phyloP scores from a whole-genome alignment of 2,888 invertebrate genomes.

The Cyrtodaria siliqua region DNA sequence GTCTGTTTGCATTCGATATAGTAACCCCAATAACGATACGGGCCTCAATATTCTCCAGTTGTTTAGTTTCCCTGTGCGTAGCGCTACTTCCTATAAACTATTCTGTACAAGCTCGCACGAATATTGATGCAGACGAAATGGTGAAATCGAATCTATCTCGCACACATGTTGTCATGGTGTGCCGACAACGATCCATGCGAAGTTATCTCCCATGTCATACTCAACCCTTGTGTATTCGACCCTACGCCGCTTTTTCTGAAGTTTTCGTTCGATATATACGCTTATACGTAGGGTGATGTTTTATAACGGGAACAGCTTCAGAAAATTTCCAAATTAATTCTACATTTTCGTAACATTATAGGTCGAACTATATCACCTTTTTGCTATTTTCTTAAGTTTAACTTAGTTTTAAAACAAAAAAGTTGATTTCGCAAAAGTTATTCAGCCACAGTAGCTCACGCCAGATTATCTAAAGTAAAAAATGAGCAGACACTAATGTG shows the following conservation, averaged over 20 bases:
- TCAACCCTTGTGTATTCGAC: slow-evolving; percentile 55
- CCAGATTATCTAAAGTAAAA: slow-evolving; percentile 67
- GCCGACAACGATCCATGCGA: slow-evolving; percentile 52
- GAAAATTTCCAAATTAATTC: slow-evolving; percentile 35
- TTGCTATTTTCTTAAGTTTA: slow-evolving; percentile 2
- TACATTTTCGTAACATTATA: slow-evolving; percentile 41
- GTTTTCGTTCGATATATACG: slow-evolving; percentile 49
- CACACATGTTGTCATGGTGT: slow-evolving; percentile 56
- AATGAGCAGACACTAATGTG: slow-evolving; percentile 79
- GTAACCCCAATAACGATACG: no score
- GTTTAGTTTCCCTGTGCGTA: background rate
- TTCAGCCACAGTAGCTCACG: slow-evolving; percentile 59
- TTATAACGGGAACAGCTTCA: slow-evolving; percentile 84
- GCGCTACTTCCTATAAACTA: background rate
- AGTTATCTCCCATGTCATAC: slow-evolving; percentile 68
- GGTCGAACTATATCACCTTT: slow-evolving; percentile 31
- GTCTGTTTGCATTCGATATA: no score
- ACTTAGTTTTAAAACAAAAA: no score
- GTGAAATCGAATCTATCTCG: slow-evolving; percentile 26
- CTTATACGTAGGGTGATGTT: slow-evolving; percentile 76
- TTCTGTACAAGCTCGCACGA: background rate
- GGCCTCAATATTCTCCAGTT: background rate
- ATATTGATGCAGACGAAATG: slow-evolving; percentile 41
- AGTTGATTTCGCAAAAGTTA: slow-evolving; percentile 46
- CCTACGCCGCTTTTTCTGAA: slow-evolving; percentile 36